These are phyloP conservation scores for Nomia melanderi DNA, from an alignment of 1,140 invertebrate genomes.

Conservation along the genomic window DNA sequence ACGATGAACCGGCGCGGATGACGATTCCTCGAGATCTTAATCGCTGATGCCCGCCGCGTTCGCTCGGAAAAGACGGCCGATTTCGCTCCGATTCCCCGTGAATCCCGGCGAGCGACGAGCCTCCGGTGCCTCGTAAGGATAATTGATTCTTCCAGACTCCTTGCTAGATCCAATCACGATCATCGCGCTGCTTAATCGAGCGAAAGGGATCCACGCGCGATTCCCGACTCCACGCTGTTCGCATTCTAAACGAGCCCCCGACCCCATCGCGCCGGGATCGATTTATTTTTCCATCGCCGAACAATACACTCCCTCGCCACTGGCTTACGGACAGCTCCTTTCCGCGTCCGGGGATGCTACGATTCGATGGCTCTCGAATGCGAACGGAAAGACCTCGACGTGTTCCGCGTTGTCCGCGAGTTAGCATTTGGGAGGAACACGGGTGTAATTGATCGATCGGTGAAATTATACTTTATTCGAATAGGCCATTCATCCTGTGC, in stretches of 20 bases:
- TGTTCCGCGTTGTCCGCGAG: too few relatives aligned
- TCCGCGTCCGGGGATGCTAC: not conserved
- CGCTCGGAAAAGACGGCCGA: not conserved
- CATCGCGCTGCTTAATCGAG: conserved; percentile 59
- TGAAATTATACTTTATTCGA: too few relatives aligned
- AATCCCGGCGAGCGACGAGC: too few relatives aligned
- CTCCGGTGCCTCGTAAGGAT: conserved; percentile 39
- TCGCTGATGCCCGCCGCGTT: conserved; percentile 25
- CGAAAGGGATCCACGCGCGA: conserved; percentile 52
- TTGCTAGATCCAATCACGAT: conserved; percentile 61
- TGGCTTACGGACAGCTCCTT: not conserved
- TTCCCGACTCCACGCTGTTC: conserved; percentile 37
- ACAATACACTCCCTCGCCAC: not conserved
- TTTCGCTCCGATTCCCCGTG: not conserved
- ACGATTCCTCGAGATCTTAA: conserved; percentile 37
- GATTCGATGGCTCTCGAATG: too few relatives aligned
- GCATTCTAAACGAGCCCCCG: conserved; percentile 26
- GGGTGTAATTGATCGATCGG: too few relatives aligned
- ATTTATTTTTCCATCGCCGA: conserved; percentile 31
- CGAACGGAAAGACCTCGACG: too few relatives aligned
- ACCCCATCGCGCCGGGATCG: not conserved
- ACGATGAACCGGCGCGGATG: conserved; percentile 31
- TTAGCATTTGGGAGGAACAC: too few relatives aligned
- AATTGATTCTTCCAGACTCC: conserved; percentile 59
- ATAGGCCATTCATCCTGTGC: too few relatives aligned